These are phyloP conservation scores for Anthophora plumipes DNA, from an alignment of 2,888 invertebrate genomes.

Conservation along the genomic window DNA sequence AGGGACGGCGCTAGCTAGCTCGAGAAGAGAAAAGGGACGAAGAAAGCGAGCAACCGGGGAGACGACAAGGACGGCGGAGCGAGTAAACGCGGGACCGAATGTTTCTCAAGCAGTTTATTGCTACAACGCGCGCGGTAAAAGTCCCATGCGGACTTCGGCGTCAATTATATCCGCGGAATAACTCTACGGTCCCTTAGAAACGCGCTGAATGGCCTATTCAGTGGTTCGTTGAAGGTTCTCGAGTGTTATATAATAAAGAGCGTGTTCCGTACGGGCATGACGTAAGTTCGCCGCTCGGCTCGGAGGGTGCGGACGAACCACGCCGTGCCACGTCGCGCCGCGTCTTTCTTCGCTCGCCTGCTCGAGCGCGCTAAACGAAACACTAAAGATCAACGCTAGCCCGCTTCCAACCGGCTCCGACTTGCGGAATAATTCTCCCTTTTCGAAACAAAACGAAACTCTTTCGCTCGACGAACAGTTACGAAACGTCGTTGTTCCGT, in stretches of 20 bases:
- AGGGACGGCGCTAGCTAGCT: background rate
- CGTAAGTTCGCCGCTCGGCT: conserved; percentile 69
- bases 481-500: too few relatives aligned
- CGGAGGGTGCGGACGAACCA: conserved; percentile 49
- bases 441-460: too few relatives aligned
- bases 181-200: conserved; percentile 84
- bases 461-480: too few relatives aligned
- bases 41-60: conserved; percentile 16
- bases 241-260: conserved; percentile 84
- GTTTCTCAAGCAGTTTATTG: conserved; percentile 78
- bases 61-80: conserved; percentile 46
- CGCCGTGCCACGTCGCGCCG: too few relatives aligned
- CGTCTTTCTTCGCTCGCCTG: conserved; percentile 6
- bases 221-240: conserved; percentile 82
- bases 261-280: conserved; percentile 76
- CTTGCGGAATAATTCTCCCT: too few relatives aligned
- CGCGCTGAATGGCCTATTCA: conserved; percentile 84
- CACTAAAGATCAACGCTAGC: conserved; percentile 16
- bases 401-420: too few relatives aligned
- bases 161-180: conserved; percentile 84
- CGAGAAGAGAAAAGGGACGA: conserved; percentile 2
- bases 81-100: conserved; percentile 66
- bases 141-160: conserved; percentile 81
- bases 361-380: background rate
- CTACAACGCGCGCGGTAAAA: conserved; percentile 73